Evolutionary conservation across 2,797 vertebrate genomes (phyloP).

Genomic region (Sardinella longiceps): DNA sequence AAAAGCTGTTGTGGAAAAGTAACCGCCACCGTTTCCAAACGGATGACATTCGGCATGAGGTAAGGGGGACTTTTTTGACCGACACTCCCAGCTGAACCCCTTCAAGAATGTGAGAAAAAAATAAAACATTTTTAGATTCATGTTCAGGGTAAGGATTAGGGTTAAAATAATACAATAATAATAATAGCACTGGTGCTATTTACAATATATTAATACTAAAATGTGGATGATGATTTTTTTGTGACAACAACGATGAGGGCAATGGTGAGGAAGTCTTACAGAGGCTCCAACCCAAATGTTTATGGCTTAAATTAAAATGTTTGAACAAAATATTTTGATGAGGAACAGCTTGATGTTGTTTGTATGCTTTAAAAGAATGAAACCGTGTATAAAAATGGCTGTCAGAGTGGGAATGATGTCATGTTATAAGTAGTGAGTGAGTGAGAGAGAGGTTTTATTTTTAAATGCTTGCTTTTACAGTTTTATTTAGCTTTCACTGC

Average conservation of each 20-base stretch:
- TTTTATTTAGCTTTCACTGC: conserved; percentile 10
- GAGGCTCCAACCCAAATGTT: not conserved
- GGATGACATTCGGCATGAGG: conserved; percentile 60
- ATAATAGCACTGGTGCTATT: not conserved
- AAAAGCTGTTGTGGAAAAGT: conserved; percentile 70
- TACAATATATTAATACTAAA: not conserved
- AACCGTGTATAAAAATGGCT: not conserved
- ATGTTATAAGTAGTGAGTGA: not conserved
- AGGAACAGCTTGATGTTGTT: not conserved
- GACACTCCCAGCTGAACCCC: not conserved
- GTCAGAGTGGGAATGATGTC: not conserved
- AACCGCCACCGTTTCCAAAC: conserved; percentile 64
- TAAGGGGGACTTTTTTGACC: conserved; percentile 46
- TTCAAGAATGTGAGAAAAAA: not conserved
- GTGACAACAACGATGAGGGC: not conserved
- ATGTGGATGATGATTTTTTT: not conserved
- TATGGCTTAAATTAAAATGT: not conserved
- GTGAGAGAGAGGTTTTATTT: conserved; percentile 6
- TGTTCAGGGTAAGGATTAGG: not conserved
- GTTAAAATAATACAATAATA: not conserved
- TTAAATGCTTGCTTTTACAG: conserved; percentile 18
- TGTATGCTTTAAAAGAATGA: not conserved
- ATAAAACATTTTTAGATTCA: not conserved
- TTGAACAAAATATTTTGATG: not conserved
- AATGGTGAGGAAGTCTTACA: not conserved